Evolutionary conservation across 2,888 invertebrate species (phyloP), one percentile per base, ranked within the genome.

Genomic region (Agrilus biguttatus): DNA sequence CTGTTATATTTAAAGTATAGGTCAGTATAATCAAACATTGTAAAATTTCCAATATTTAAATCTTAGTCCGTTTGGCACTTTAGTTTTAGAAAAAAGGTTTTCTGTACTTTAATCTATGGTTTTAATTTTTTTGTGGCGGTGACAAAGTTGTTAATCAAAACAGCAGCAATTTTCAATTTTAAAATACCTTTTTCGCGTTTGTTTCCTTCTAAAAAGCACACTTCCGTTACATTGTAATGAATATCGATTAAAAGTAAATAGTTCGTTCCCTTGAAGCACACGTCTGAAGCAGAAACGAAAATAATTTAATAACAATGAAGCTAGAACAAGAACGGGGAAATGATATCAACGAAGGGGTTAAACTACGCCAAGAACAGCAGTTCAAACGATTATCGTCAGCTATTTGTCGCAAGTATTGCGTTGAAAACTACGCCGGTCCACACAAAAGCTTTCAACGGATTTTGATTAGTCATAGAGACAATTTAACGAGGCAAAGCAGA

Each of bases 241-340:
- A 34, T 40, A 40, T 19, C 10, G 33, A 33, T 40, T 40, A 40
- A 40, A 12, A 17, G 10, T 34, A 40, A 40, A 36, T 14, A 14
- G 8, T 36, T 36, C 1, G 17, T 17, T 36, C 36, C 14, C 36
- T 36, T 36, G 17, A 36, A 36, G 14, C 36, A 64, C 62, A 61
- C 62, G 67, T 66, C 67, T 62, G 54, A 54, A 60, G 59, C 66
- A 66, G 66, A 66, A 67, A 67, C 63, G 66, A 66, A 67, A 67
- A 66, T 67, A 66, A 67, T 67, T 65, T 66, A 67, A 67, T 67
- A 67, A 66, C 66, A 66, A 67, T 66, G 66, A 66, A 66, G 65
- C 66, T 61, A 60, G 62, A 59, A 60, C 57, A 59, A 59, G 61
- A 61, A 60, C 58, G 57, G 62, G 60, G 60, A 61, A 65, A 66